Evolutionary conservation across 1,140 invertebrate species (phyloP).

Genomic region (Venturia canescens): DNA sequence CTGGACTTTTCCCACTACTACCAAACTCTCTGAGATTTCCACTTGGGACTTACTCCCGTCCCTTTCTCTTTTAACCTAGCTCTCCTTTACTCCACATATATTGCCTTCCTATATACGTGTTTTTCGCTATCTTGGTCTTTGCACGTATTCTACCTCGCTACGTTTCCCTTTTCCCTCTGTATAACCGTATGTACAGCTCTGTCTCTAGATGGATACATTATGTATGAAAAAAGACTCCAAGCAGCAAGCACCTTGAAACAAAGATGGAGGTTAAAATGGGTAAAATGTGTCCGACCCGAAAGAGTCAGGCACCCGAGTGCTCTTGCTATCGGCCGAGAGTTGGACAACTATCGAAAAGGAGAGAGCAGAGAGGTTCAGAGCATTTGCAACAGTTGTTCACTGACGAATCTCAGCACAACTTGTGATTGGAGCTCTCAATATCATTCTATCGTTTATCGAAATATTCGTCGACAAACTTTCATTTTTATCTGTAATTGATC

Average conservation of each 20-base stretch:
- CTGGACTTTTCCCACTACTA: neutral
- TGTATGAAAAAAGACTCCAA: neutral
- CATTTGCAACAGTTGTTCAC: too few species aligned
- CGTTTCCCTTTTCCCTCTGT: neutral
- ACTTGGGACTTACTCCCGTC: neutral
- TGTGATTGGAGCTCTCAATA: too few species aligned
- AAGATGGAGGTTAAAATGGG: constrained; percentile 60
- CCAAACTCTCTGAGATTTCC: constrained; percentile 1
- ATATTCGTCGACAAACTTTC: too few species aligned
- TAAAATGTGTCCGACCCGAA: constrained; percentile 55
- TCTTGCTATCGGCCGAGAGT: constrained; percentile 33
- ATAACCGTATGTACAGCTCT: neutral
- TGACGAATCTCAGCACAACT: too few species aligned
- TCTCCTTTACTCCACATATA: neutral
- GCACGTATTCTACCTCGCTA: neutral
- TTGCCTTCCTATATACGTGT: neutral
- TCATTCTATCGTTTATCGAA: too few species aligned
- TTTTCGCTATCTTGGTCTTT: neutral
- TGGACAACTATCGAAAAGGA: constrained; percentile 43
- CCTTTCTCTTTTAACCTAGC: constrained; percentile 5
- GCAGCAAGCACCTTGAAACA: constrained; percentile 49
- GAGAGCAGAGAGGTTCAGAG: neutral
- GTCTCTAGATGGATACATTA: neutral
- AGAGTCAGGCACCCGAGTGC: constrained; percentile 42
- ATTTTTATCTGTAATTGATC: too few species aligned